Conservation (phyloP, 2,113 vertebrate species). For the Scopus umbretta region DNA sequence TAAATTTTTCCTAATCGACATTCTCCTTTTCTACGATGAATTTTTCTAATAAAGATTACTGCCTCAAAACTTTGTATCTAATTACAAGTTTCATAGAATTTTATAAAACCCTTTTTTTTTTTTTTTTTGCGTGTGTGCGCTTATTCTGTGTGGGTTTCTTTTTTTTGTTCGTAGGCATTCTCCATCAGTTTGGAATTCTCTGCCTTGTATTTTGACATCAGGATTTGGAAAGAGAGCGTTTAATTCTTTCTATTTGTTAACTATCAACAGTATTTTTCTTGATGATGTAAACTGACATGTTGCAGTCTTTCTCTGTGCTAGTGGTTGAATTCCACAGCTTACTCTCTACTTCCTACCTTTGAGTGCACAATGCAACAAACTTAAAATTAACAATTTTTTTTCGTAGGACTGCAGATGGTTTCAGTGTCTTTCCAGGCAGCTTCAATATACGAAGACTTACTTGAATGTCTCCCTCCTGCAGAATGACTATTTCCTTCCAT, state of each 20-base stretch:
- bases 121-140: too few relatives aligned
- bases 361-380: not conserved
- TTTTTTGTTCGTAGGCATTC: not conserved
- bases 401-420: not conserved
- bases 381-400: not conserved
- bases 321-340: not conserved
- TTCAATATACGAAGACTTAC: not conserved
- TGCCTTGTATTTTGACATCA: not conserved
- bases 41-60: not conserved
- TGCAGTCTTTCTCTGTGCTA: not conserved
- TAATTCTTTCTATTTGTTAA: not conserved
- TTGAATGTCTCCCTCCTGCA: not conserved
- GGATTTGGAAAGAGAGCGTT: not conserved
- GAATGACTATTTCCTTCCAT: not conserved
- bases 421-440: not conserved
- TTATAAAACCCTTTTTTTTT: not conserved
- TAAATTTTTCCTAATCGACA: not conserved
- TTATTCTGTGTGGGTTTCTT: not conserved
- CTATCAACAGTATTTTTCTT: not conserved
- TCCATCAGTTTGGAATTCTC: not conserved
- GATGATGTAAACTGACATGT: not conserved
- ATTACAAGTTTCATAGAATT: not conserved
- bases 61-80: not conserved
- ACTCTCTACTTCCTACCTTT: not conserved
- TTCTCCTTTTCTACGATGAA: not conserved